These are phyloP conservation scores for Drosophila setosimentum DNA, from an alignment of 2,888 invertebrate species.

Conservation along the genomic window DNA sequence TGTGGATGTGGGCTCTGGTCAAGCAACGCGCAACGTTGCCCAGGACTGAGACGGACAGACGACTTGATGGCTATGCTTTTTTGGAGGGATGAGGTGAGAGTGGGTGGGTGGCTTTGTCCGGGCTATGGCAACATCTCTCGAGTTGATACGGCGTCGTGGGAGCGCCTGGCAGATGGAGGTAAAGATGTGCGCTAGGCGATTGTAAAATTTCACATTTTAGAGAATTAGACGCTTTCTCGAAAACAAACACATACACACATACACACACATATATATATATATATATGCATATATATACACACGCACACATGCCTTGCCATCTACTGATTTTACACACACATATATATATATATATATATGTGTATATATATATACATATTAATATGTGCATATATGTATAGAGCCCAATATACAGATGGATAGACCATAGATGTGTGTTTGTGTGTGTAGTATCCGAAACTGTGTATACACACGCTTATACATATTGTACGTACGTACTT, in stretches of 20 bases:
- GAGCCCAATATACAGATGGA: slow-evolving; percentile 30
- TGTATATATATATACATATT: neutral
- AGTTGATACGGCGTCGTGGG: slow-evolving; percentile 65
- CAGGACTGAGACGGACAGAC: slow-evolving; percentile 72
- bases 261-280: slow-evolving; percentile 2
- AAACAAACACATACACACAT: slow-evolving; percentile 45
- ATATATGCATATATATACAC: slow-evolving; percentile 20
- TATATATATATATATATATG: slow-evolving; percentile 4
- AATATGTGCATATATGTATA: slow-evolving; percentile 44
- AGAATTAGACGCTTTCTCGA: slow-evolving; percentile 80
- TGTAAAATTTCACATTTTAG: slow-evolving; percentile 82
- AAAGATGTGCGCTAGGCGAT: slow-evolving; percentile 82
- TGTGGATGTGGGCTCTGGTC: slow-evolving; percentile 57
- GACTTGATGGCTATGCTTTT: slow-evolving; percentile 70
- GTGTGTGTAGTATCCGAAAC: slow-evolving; percentile 42
- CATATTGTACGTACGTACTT: slow-evolving; percentile 22
- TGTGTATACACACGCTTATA: slow-evolving; percentile 35
- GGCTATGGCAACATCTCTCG: slow-evolving; percentile 69
- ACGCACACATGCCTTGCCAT: slow-evolving; percentile 18
- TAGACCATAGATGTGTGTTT: slow-evolving; percentile 22
- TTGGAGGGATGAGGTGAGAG: slow-evolving; percentile 10
- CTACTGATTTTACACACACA: slow-evolving; percentile 29
- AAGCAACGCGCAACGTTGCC: slow-evolving; percentile 71
- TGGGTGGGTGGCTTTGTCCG: slow-evolving; percentile 50
- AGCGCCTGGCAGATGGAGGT: slow-evolving; percentile 63